phyloP scores from a whole-genome alignment of 2,797 vertebrate species.

The Saxicola maurus region DNA sequence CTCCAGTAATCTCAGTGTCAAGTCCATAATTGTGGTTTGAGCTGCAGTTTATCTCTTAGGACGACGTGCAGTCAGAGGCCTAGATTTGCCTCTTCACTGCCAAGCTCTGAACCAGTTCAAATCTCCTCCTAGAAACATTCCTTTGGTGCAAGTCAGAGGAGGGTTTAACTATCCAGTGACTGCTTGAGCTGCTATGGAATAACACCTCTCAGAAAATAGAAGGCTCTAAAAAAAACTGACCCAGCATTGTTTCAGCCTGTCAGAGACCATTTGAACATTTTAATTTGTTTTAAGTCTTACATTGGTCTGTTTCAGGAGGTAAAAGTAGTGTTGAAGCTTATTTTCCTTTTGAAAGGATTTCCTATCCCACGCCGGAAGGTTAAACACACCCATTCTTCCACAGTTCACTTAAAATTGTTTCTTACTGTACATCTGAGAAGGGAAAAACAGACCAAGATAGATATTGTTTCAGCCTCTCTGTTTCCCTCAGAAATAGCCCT shows the following conservation, averaged over 20 bases:
- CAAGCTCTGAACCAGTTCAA: background rate
- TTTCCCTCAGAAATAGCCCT: background rate
- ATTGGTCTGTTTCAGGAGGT: background rate
- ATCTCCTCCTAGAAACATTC: constrained; percentile 27
- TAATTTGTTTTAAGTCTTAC: background rate
- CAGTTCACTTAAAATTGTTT: background rate
- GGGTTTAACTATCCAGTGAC: constrained; percentile 17
- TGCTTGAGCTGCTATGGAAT: background rate
- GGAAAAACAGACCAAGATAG: background rate
- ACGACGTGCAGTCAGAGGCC: background rate
- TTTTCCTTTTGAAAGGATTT: constrained; percentile 54
- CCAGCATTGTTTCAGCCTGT: background rate
- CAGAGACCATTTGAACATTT: background rate
- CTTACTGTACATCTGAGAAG: background rate
- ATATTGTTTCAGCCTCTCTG: background rate
- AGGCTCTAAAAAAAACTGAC: background rate
- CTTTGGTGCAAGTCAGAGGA: background rate
- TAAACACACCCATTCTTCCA: constrained; percentile 36
- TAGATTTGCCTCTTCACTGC: constrained; percentile 21
- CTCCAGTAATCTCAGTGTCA: background rate
- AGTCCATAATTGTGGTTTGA: constrained; percentile 1
- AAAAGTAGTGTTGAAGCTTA: background rate
- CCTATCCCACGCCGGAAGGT: background rate
- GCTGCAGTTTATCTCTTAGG: constrained; percentile 19
- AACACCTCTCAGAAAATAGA: background rate